These are phyloP conservation scores for Myrmecophaga tridactyla DNA, from an alignment of 2,113 vertebrate genomes.

Conservation along the genomic window DNA sequence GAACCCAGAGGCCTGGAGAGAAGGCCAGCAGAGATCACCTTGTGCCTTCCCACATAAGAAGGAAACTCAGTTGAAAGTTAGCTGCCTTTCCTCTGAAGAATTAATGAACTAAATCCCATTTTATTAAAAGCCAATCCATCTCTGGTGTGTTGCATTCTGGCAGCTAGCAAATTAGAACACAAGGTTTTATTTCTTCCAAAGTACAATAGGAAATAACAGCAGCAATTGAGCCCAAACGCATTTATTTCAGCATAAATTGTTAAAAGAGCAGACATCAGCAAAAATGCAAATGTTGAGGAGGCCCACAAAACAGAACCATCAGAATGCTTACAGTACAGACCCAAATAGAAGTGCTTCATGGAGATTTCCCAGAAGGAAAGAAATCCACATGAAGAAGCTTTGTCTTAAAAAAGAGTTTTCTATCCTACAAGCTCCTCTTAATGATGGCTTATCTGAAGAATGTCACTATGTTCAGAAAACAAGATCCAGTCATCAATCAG, in stretches of 20 bases:
- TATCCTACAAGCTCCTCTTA: not conserved
- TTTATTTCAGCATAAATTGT: constrained; percentile 40
- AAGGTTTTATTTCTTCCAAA: constrained; percentile 51
- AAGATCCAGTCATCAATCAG: not conserved
- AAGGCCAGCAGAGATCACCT: no score
- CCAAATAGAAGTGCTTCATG: not conserved
- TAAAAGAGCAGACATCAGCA: constrained; percentile 39
- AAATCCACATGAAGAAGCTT: constrained; percentile 21
- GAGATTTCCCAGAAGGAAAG: constrained; percentile 39
- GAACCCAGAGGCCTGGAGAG: no score
- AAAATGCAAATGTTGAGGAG: not conserved
- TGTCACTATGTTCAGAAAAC: constrained; percentile 63
- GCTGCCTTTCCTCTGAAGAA: no score
- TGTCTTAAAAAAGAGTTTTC: constrained; percentile 9
- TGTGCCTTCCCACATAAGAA: no score
- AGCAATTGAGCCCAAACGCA: constrained; percentile 37
- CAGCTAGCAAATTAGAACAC: no score
- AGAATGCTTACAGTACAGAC: not conserved
- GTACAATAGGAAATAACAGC: constrained; percentile 59
- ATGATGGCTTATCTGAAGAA: constrained; percentile 40
- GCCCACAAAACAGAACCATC: constrained; percentile 12
- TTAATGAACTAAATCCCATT: no score
- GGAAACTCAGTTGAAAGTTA: no score
- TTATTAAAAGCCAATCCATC: no score
- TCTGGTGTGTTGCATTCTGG: no score